A percentile compares a stretch with the other conserved stretches of the same genome.
These are phyloP conservation scores for Corvus cornix DNA, from an alignment of 2,113 vertebrate species.

Conservation along the genomic window DNA sequence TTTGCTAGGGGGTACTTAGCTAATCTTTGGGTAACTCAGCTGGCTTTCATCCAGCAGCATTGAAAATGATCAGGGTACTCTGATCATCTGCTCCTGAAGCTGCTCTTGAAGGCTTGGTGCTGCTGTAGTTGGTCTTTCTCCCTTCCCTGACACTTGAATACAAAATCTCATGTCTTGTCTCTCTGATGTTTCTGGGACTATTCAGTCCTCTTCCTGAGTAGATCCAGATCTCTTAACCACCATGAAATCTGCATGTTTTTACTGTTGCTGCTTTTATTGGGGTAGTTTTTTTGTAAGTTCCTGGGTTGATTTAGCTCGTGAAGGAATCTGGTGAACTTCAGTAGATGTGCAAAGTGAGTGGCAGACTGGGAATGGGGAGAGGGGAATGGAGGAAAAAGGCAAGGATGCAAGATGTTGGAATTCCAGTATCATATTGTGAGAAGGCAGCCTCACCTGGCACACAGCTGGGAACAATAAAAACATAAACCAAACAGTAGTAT, in stretches of 20 bases:
- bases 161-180: not conserved
- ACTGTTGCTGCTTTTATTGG: not conserved
- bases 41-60: not conserved
- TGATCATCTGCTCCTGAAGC: not conserved
- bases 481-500: not conserved
- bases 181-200: not conserved
- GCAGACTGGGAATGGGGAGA: not conserved
- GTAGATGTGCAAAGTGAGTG: not conserved
- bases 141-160: not conserved
- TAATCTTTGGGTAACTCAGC: not conserved
- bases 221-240: not conserved
- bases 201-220: not conserved
- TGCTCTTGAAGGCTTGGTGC: not conserved
- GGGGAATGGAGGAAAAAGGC: not conserved
- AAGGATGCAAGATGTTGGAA: not conserved
- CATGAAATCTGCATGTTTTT: not conserved
- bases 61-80: not conserved
- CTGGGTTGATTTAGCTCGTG: not conserved
- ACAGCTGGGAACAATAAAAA: not conserved
- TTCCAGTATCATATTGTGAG: not conserved
- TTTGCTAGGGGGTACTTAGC: not conserved
- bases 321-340: not conserved
- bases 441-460: not conserved
- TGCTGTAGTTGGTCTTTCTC: not conserved
- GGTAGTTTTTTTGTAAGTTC: not conserved